phyloP scores from a whole-genome alignment of 2,888 invertebrate species.

The Pseudanteris insignis region DNA sequence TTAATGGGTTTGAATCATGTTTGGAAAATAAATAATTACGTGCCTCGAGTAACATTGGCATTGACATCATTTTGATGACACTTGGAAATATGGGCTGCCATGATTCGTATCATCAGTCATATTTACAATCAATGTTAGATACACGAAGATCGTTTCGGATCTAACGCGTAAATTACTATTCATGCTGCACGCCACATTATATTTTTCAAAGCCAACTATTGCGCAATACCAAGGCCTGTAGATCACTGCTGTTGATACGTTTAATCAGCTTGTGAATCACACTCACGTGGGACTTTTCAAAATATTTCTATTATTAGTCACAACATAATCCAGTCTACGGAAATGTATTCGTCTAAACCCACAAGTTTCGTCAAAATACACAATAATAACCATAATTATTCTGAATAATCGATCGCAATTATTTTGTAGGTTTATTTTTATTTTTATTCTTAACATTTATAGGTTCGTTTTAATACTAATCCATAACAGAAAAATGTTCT shows the following conservation, averaged over 20 bases:
- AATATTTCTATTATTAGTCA: slow-evolving; percentile 18
- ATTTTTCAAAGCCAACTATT: slow-evolving; percentile 27
- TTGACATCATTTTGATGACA: slow-evolving; percentile 11
- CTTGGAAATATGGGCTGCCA: neutral
- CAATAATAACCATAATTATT: no score
- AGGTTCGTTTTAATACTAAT: no score
- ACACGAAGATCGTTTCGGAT: slow-evolving; percentile 17
- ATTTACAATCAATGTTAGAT: slow-evolving; percentile 13
- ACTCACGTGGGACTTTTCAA: slow-evolving; percentile 6
- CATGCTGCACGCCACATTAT: slow-evolving; percentile 28
- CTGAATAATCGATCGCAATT: no score
- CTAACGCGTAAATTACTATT: slow-evolving; percentile 29
- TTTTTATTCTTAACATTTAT: no score
- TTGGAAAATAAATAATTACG: slow-evolving; percentile 1
- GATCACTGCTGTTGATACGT: slow-evolving; percentile 26
- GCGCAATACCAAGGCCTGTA: slow-evolving; percentile 23
- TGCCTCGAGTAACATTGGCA: slow-evolving; percentile 2
- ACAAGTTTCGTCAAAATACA: no score
- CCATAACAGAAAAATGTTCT: no score
- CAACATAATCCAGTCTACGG: slow-evolving; percentile 4
- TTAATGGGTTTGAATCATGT: no score
- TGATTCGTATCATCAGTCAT: slow-evolving; percentile 14
- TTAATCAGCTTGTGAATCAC: slow-evolving; percentile 28
- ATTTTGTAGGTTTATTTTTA: no score
- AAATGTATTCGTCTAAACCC: slow-evolving; percentile 3